These are phyloP conservation scores for Eubucco bourcierii DNA, from an alignment of 2,113 vertebrate species.

Conservation along the genomic window DNA sequence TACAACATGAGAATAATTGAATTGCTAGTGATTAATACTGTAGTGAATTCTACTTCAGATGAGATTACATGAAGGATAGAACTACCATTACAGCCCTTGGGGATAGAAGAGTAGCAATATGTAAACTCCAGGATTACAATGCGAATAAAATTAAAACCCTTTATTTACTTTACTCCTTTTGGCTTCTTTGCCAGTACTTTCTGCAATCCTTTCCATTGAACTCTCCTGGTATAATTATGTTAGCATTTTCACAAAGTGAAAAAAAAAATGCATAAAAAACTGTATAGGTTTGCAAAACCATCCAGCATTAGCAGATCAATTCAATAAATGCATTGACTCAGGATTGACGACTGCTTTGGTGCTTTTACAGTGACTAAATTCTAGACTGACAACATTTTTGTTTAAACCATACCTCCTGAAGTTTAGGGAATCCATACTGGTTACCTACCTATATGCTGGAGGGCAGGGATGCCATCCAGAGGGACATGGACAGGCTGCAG, in stretches of 20 bases:
- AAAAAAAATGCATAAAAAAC: neutral
- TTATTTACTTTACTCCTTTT: neutral
- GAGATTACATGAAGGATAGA: neutral
- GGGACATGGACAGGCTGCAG: no score
- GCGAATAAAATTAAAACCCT: neutral
- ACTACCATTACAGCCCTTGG: neutral
- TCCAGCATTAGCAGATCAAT: neutral
- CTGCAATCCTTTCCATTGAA: neutral
- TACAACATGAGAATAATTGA: neutral
- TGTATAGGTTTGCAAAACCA: neutral
- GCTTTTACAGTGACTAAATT: neutral
- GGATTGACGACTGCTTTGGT: neutral
- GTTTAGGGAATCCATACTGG: neutral
- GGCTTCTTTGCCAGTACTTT: neutral
- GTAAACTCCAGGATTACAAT: neutral
- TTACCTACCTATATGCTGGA: no score
- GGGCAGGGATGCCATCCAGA: no score
- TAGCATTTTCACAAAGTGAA: neutral
- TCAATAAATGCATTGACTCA: accelerated
- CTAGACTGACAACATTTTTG: neutral
- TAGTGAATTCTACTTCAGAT: neutral
- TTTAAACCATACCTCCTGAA: neutral
- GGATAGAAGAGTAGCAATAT: neutral
- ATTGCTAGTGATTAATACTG: neutral
- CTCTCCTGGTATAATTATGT: neutral